Percentiles rank a stretch among this genome's conserved stretches.
These are phyloP conservation scores for Sebastes minor DNA, from an alignment of 2,797 vertebrate genomes.

Conservation along the genomic window DNA sequence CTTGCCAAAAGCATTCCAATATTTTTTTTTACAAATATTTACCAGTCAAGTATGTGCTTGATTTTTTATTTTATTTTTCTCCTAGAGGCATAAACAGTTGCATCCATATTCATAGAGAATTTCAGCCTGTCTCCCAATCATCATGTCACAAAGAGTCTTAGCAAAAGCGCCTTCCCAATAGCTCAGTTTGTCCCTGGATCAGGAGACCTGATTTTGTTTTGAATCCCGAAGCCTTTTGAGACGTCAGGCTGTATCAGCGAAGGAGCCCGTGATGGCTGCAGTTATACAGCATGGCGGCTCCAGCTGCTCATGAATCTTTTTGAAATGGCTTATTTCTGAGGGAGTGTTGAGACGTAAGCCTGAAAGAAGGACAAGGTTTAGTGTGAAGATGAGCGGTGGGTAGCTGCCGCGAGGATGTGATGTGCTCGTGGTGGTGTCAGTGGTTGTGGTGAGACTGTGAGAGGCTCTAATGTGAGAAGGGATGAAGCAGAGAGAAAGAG, in stretches of 20 bases:
- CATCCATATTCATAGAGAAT: constrained; percentile 86
- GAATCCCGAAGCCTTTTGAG: constrained; percentile 78
- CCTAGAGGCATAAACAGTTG: constrained; percentile 77
- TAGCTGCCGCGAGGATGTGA: constrained; percentile 66
- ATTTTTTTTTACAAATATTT: constrained; percentile 74
- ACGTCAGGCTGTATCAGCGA: constrained; percentile 77
- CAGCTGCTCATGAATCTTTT: constrained; percentile 76
- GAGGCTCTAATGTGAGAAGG: constrained; percentile 81
- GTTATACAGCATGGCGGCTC: constrained; percentile 72
- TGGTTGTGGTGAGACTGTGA: constrained; percentile 70
- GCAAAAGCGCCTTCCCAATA: constrained; percentile 77
- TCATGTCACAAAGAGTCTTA: constrained; percentile 84
- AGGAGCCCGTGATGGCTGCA: constrained; percentile 74
- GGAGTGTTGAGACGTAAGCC: constrained; percentile 80
- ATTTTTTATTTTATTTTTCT: constrained; percentile 56
- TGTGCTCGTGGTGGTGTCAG: constrained; percentile 70
- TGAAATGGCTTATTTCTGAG: constrained; percentile 82
- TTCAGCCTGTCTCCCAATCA: constrained; percentile 78
- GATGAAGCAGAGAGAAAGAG: constrained; percentile 63
- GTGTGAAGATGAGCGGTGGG: constrained; percentile 79
- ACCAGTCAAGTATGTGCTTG: constrained; percentile 76
- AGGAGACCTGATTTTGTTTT: constrained; percentile 83
- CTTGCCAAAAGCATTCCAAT: constrained; percentile 70
- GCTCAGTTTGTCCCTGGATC: constrained; percentile 80
- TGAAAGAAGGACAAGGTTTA: constrained; percentile 84